A percentile compares a stretch with the other conserved stretches of the same genome.
Evolutionary conservation across 2,113 vertebrate species (phyloP).

Genomic region (Nothoprocta perdicaria): DNA sequence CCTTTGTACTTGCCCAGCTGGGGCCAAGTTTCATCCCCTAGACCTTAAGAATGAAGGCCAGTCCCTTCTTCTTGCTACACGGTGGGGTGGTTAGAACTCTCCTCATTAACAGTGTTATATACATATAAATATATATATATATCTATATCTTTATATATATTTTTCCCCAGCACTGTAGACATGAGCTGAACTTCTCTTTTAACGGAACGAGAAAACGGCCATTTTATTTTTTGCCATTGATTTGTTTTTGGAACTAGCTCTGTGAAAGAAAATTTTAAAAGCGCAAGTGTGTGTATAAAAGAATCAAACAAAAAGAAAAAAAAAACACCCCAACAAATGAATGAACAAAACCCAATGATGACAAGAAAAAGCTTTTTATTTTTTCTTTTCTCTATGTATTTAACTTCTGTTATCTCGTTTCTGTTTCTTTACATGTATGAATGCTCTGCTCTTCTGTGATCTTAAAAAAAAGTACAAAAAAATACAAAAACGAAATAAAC

Average conservation of each 20-base stretch:
- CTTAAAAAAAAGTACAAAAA: conserved; percentile 77
- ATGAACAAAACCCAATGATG: conserved; percentile 43
- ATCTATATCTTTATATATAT: conserved; percentile 81
- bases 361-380: conserved; percentile 69
- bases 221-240: conserved; percentile 74
- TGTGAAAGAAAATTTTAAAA: conserved; percentile 75
- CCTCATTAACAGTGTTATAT: conserved; percentile 85
- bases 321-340: background rate
- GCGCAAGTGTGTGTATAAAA: conserved; percentile 74
- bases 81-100: conserved; percentile 80
- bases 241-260: conserved; percentile 76
- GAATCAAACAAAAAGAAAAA: background rate
- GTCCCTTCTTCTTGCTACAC: conserved; percentile 72
- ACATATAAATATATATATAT: conserved; percentile 86
- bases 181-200: conserved; percentile 81
- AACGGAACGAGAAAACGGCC: conserved; percentile 74
- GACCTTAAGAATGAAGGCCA: conserved; percentile 65
- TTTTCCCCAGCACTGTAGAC: conserved; percentile 81
- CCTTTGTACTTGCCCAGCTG: conserved; percentile 48
- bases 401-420: conserved; percentile 84
- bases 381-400: conserved; percentile 82
- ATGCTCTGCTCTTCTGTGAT: conserved; percentile 87
- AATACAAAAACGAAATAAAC: conserved; percentile 83
- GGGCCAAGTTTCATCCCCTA: conserved; percentile 68
- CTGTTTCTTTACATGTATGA: conserved; percentile 85